Evolutionary conservation across 1,140 invertebrate genomes (phyloP), one percentile per base, ranked within the genome.

Genomic region (Eriosoma lanigerum): DNA sequence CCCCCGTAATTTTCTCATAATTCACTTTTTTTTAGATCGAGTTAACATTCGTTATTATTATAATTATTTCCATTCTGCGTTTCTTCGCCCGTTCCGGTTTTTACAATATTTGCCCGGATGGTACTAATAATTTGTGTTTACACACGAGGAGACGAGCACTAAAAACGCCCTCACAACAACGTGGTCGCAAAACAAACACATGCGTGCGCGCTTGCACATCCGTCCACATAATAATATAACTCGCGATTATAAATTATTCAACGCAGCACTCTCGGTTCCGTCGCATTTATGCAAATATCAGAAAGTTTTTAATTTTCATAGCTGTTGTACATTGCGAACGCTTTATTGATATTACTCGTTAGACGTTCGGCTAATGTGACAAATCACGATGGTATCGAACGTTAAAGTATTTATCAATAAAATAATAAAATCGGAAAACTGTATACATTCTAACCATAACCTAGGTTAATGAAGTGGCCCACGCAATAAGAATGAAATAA

Each of bases 291-390:
- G 68, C 68, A 72, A 72, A 72, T 72, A 72, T 50, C 24, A 17
- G 9, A 72, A 72, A 72, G 48, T 72, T 72, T 72, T 72, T 72
- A 72, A 72, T 72, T 72, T 72, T 24, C 68, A 72, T 52, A 72
- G 46, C 68, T 52, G 68, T 24, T 38, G 24, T 52, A 50, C 68
- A 52, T 72, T n/a, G n/a, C n/a, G n/a, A n/a, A n/a, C n/a, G n/a
- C n/a, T 72, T 72, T 72, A 72, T 72, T 52, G 68, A 72, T 52
- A 72, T 29, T 26, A 24, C 52, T 46, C 46, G 38, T 13, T 68
- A 68, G 46, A 4, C 32, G 32, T 68, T 68, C 24, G 15, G 21
- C 66, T 68, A 68, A 46, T 26, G 44, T 26, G 21, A 26, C 21
- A 6, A 26, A 48, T 44, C 21, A n/a, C n/a, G n/a, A 26, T 48